phyloP scores from a whole-genome alignment of 23 tunicate species.

The Trididemnum clinides region DNA sequence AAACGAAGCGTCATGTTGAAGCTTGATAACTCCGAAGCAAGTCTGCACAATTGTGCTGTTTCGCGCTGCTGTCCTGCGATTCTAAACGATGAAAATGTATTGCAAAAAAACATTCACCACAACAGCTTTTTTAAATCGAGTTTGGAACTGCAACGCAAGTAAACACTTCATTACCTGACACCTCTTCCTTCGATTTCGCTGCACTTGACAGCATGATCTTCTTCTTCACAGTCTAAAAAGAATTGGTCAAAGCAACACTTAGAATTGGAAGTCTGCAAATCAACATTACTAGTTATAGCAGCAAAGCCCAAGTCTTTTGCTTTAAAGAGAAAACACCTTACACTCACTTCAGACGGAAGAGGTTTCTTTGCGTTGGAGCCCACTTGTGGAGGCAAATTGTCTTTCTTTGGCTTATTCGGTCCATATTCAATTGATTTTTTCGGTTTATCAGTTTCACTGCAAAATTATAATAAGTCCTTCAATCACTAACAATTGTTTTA shows the following conservation, averaged over 20 bases:
- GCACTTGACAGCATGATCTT: slow-evolving; percentile 3
- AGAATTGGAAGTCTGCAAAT: neutral
- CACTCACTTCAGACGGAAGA: neutral
- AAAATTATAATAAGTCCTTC: neutral
- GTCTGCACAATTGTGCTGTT: too few species aligned
- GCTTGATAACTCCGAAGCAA: too few species aligned
- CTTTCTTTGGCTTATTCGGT: slow-evolving; percentile 18
- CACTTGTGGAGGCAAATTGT: neutral
- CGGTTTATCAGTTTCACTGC: slow-evolving; percentile 15
- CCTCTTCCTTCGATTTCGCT: neutral
- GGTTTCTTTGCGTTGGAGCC: neutral
- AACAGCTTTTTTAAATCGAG: neutral
- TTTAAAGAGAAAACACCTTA: neutral
- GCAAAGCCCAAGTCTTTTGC: neutral
- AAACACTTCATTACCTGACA: neutral
- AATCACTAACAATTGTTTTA: too few species aligned
- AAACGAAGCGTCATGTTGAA: too few species aligned
- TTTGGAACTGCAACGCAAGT: neutral
- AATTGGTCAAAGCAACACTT: neutral
- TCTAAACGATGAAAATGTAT: too few species aligned
- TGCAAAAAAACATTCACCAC: neutral
- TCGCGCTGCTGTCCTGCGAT: too few species aligned
- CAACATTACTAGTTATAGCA: neutral
- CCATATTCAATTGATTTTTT: neutral
- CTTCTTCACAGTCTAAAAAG: slow-evolving; percentile 2